These are phyloP conservation scores for Limnephilus rhombicus DNA, from an alignment of 2,888 invertebrate species.

Conservation along the genomic window DNA sequence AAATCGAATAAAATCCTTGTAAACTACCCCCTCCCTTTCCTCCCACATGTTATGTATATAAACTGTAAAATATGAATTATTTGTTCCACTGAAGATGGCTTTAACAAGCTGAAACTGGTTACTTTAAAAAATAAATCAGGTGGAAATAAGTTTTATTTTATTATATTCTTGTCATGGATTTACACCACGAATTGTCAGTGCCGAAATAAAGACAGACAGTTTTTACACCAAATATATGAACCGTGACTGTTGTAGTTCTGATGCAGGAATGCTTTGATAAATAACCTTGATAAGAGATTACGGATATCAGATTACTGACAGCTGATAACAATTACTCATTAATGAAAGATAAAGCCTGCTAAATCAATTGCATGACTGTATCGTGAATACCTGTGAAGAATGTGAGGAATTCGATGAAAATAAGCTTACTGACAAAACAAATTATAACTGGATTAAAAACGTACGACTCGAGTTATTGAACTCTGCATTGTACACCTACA, in stretches of 20 bases:
- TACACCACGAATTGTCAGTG: too few species aligned
- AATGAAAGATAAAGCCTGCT: neutral
- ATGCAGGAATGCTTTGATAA: neutral
- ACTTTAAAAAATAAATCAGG: too few species aligned
- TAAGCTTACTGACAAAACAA: neutral
- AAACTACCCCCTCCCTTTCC: too few species aligned
- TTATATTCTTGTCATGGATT: too few species aligned
- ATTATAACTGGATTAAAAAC: neutral
- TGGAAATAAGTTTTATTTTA: too few species aligned
- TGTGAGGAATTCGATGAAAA: neutral
- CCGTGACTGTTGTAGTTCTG: neutral
- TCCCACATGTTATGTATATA: too few species aligned
- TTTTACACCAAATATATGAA: neutral
- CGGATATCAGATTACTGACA: neutral
- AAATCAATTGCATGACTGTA: neutral
- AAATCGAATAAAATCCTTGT: too few species aligned
- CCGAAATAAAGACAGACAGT: neutral
- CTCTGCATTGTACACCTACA: too few species aligned
- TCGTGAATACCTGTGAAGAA: neutral
- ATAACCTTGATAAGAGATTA: neutral
- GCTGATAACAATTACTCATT: neutral
- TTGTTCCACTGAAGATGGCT: too few species aligned
- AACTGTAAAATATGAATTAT: too few species aligned
- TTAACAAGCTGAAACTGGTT: too few species aligned
- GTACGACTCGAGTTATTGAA: neutral